phyloP scores from a whole-genome alignment of 37 sponge, comb jelly and placozoan genomes.

The Spongia lamella region DNA sequence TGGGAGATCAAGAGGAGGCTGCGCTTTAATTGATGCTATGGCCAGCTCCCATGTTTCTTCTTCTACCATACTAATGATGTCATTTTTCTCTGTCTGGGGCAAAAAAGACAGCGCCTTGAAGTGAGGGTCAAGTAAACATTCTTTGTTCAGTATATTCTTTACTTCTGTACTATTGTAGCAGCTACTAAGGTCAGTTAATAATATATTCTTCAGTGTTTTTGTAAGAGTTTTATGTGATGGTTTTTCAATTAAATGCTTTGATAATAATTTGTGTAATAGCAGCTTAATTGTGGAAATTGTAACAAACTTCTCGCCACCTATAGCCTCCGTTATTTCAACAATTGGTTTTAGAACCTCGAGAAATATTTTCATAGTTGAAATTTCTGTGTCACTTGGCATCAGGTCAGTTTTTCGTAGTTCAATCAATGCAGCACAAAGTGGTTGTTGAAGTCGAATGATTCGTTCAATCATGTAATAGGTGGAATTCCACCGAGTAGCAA shows the following conservation, averaged over 20 bases:
- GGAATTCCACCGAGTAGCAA: constrained; percentile 29
- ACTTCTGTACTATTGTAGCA: too few relatives aligned
- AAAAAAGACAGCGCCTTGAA: too few relatives aligned
- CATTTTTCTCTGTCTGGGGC: too few relatives aligned
- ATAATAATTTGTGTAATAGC: constrained; percentile 20
- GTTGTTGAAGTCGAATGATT: constrained; percentile 28
- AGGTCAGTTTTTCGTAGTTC: constrained; percentile 19
- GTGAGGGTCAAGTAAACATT: too few relatives aligned
- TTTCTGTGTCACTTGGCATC: constrained; percentile 31
- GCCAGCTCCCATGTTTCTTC: too few relatives aligned
- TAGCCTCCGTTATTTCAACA: constrained; percentile 36
- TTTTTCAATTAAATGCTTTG: background rate
- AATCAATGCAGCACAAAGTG: constrained; percentile 23
- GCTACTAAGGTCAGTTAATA: background rate
- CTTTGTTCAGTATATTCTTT: too few relatives aligned
- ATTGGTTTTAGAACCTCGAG: constrained; percentile 17
- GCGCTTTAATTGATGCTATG: too few relatives aligned
- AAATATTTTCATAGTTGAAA: constrained; percentile 9
- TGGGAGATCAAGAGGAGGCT: too few relatives aligned
- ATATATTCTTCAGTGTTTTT: constrained; percentile 4
- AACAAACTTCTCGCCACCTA: constrained; percentile 32
- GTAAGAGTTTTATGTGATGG: background rate
- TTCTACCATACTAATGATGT: too few relatives aligned
- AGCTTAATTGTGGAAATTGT: constrained; percentile 26
- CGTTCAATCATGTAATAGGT: constrained; percentile 38